Percentiles rank a stretch among this genome's conserved stretches.
These are phyloP conservation scores for Atrichornis clamosus DNA, from an alignment of 2,113 vertebrate species.

Conservation along the genomic window DNA sequence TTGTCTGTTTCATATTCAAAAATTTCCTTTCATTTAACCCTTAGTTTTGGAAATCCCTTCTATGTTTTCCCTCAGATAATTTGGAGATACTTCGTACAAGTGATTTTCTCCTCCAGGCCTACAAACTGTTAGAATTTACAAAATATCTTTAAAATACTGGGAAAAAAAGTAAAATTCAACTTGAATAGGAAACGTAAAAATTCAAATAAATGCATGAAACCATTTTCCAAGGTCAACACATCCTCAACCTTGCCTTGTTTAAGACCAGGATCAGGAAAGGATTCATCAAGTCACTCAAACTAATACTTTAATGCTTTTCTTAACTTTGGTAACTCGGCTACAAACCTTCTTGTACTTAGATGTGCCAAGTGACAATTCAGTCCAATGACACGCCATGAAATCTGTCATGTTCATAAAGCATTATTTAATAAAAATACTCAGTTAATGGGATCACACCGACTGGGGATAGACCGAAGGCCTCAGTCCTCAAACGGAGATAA, in stretches of 20 bases:
- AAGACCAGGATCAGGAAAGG: background rate
- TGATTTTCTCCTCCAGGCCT: background rate
- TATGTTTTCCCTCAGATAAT: background rate
- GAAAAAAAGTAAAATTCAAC: background rate
- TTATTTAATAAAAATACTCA: background rate
- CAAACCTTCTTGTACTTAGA: background rate
- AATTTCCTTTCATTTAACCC: background rate
- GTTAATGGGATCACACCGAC: background rate
- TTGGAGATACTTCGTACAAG: background rate
- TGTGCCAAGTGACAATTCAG: background rate
- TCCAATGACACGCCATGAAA: background rate
- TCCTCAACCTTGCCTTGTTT: background rate
- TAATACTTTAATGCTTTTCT: background rate
- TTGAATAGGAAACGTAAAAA: background rate
- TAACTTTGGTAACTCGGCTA: background rate
- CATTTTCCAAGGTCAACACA: background rate
- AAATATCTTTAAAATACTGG: background rate
- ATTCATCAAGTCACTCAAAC: background rate
- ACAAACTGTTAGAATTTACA: background rate
- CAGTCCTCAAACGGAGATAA: background rate
- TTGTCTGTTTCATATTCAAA: background rate
- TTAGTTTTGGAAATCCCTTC: background rate
- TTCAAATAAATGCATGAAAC: background rate
- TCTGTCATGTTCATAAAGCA: background rate
- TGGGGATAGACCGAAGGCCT: background rate